These are phyloP conservation scores for Papilio polytes DNA, from an alignment of 1,140 invertebrate species.

Conservation along the genomic window DNA sequence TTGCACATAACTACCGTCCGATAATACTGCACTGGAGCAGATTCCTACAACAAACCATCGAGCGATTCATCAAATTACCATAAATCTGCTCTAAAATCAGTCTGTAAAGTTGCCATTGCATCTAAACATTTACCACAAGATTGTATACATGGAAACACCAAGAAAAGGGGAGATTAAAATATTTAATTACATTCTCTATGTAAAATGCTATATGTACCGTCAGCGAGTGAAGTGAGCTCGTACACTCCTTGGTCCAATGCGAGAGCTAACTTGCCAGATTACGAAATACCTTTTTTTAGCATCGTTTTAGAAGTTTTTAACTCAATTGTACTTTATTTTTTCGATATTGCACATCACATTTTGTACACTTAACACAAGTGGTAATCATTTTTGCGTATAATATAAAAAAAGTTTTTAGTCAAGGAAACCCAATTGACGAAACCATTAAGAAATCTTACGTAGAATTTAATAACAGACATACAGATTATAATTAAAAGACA, in stretches of 20 bases:
- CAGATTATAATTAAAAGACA: no score
- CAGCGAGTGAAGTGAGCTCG: slow-evolving; percentile 74
- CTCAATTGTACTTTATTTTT: slow-evolving; percentile 46
- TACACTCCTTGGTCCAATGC: slow-evolving; percentile 78
- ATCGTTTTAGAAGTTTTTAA: slow-evolving; percentile 53
- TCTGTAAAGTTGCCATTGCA: slow-evolving; percentile 61
- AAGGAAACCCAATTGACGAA: no score
- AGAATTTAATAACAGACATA: no score
- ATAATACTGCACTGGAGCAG: slow-evolving; percentile 71
- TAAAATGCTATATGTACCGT: slow-evolving; percentile 72
- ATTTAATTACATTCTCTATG: slow-evolving; percentile 59
- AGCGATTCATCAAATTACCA: slow-evolving; percentile 47
- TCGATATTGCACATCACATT: slow-evolving; percentile 51
- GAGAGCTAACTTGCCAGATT: slow-evolving; percentile 78
- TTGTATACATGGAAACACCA: slow-evolving; percentile 74
- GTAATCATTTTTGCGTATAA: no score
- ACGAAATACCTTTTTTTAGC: slow-evolving; percentile 69
- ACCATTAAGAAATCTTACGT: no score
- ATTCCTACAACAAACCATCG: slow-evolving; percentile 48
- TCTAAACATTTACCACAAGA: slow-evolving; percentile 60
- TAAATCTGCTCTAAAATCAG: slow-evolving; percentile 61
- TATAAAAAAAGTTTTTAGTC: no score
- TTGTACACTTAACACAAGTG: background rate
- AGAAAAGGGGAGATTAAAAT: slow-evolving; percentile 69
- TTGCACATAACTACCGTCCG: slow-evolving; percentile 63